Conservation (phyloP, 2,797 vertebrate species). For the Coregonus ussuriensis region DNA sequence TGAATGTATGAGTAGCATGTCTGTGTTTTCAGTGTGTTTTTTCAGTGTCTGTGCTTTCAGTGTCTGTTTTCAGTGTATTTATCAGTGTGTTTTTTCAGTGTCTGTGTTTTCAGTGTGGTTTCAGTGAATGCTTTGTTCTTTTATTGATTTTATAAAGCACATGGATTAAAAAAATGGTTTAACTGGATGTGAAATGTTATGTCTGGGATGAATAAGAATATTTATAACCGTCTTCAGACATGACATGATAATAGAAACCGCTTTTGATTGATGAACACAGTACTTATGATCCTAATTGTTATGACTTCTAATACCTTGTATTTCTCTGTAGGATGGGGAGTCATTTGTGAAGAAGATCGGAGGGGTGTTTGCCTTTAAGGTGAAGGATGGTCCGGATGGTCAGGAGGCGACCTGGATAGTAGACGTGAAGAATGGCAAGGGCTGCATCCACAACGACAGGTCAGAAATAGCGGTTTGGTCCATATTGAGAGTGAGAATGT, state of each 20-base stretch:
- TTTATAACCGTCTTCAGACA: background rate
- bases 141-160: too few relatives aligned
- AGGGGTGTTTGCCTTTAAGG: slow-evolving; percentile 92
- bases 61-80: too few relatives aligned
- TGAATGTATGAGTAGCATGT: too few relatives aligned
- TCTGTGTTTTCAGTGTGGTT: too few relatives aligned
- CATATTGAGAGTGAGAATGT: background rate
- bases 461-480: background rate
- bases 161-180: too few relatives aligned
- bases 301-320: slow-evolving; percentile 5
- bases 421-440: slow-evolving; percentile 89
- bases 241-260: background rate
- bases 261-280: background rate
- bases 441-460: background rate
- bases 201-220: too few relatives aligned
- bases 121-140: too few relatives aligned
- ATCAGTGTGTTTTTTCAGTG: too few relatives aligned
- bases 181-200: too few relatives aligned
- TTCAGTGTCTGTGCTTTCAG: too few relatives aligned
- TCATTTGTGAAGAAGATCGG: slow-evolving; percentile 93
- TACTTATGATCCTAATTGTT: background rate
- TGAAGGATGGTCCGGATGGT: slow-evolving; percentile 87
- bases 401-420: slow-evolving; percentile 92
- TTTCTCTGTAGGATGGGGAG: slow-evolving; percentile 81
- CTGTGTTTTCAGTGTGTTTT: too few relatives aligned